Evolutionary conservation across 2,113 vertebrate genomes (phyloP).

Genomic region (Echinops telfairi): DNA sequence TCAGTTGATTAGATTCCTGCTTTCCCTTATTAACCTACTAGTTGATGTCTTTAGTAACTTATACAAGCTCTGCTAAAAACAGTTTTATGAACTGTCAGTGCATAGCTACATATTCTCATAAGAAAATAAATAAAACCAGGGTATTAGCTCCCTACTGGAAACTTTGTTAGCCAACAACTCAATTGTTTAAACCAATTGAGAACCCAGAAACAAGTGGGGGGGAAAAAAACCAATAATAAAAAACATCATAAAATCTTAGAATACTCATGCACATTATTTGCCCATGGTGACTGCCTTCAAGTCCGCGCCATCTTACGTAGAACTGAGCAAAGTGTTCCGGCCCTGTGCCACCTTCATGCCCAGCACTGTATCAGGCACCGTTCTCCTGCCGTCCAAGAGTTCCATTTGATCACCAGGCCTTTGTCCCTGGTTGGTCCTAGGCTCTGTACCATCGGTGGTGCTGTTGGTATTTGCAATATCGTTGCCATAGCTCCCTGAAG

Average conservation of each 20-base stretch:
- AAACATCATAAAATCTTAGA: background rate
- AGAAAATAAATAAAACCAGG: background rate
- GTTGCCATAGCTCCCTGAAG: background rate
- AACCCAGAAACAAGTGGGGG: background rate
- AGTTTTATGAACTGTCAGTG: slow-evolving; percentile 52
- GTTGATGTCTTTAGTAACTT: slow-evolving; percentile 35
- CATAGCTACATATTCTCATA: background rate
- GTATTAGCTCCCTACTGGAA: background rate
- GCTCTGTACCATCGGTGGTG: background rate
- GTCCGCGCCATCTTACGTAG: background rate
- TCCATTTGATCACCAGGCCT: background rate
- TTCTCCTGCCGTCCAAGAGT: background rate
- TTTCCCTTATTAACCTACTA: slow-evolving; percentile 67
- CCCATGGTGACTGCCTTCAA: background rate
- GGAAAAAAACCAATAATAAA: background rate
- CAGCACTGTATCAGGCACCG: background rate
- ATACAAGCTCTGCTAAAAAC: slow-evolving; percentile 38
- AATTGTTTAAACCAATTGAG: slow-evolving; percentile 12
- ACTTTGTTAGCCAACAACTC: background rate
- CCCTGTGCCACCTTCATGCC: background rate
- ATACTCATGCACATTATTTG: background rate
- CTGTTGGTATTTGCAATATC: background rate
- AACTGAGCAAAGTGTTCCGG: background rate
- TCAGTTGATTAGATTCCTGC: slow-evolving; percentile 72
- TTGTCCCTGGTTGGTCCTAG: background rate